Evolutionary conservation across 2,888 invertebrate genomes (phyloP), one percentile per base, ranked within the genome.

Genomic region (Scrobipalpa costella): DNA sequence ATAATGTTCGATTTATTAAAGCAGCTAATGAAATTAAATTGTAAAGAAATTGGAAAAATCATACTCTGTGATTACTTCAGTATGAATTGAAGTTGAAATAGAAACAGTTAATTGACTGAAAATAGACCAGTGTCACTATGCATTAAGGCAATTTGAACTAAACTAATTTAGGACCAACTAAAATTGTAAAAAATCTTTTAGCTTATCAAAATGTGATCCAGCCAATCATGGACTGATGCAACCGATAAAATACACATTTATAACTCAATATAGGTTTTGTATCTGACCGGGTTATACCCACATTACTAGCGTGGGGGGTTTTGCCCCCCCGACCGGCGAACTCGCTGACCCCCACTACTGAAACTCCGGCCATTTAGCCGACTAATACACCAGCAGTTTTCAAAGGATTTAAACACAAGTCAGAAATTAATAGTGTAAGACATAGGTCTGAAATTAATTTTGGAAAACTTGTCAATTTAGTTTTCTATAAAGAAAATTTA

Each of bases 341-440:
- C 59, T 15, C 40, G 47, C 59, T 60, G 59, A 60, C 59, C 59
- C 44, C 59, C 44, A 36, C 5, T 33, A 60, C 47, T 60, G 27
- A n/a, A 47, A 44, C 33, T 33, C 27, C 2, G 8, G 27, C 47
- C 47, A 44, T 47, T 33, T 60, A 60, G 33, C 50, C 50, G 27
- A 52, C 52, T 27, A 52, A 52, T 52, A n/a, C 52, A 52, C 19
- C 19, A 27, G 11, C 52, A n/a, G n/a, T 52, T 52, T 52, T 11
- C 52, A 33, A 33, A 17, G 5, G 33, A 52, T 52, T 52, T 33
- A 13, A 33, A 52, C 52, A n/a, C n/a, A 50, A 5, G 47, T 47
- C 47, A 47, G n/a, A 47, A 47, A 27, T 27, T 27, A 27, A 27
- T 27, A 27, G 27, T 27, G 27, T 2, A 27, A 27, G 27, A 27